Evolutionary conservation across 2,113 vertebrate genomes (phyloP).

Genomic region (Australoheros scitulus): DNA sequence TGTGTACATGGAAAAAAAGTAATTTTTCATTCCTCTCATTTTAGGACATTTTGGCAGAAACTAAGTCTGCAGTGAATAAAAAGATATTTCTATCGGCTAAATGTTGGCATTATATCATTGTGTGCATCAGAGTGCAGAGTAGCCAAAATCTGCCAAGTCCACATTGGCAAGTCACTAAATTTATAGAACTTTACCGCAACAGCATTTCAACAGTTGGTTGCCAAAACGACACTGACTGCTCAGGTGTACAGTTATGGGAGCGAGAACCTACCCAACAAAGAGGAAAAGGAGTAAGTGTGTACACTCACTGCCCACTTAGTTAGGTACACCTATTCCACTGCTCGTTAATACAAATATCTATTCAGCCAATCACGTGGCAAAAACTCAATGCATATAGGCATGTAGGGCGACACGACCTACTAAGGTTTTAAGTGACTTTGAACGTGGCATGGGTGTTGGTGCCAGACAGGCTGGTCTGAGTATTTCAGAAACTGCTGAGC

Average conservation of each 20-base stretch:
- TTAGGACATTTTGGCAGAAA: neutral
- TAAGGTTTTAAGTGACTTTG: neutral
- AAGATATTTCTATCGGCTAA: neutral
- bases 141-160: neutral
- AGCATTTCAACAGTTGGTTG: neutral
- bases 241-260: neutral
- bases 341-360: neutral
- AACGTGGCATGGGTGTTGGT: neutral
- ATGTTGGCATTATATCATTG: neutral
- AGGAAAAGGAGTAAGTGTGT: neutral
- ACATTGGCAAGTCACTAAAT: too few species aligned
- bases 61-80: neutral
- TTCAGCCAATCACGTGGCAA: neutral
- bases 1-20: neutral
- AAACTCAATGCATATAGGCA: neutral
- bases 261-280: neutral
- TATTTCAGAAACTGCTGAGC: neutral
- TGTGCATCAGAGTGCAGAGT: neutral
- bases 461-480: neutral
- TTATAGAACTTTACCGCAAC: neutral
- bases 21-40: neutral
- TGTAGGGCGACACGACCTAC: too few species aligned
- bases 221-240: neutral
- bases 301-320: too few species aligned
- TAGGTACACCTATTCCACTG: neutral